Evolutionary conservation across 2,113 vertebrate species (phyloP).

Genomic region (Macquaria australasica): DNA sequence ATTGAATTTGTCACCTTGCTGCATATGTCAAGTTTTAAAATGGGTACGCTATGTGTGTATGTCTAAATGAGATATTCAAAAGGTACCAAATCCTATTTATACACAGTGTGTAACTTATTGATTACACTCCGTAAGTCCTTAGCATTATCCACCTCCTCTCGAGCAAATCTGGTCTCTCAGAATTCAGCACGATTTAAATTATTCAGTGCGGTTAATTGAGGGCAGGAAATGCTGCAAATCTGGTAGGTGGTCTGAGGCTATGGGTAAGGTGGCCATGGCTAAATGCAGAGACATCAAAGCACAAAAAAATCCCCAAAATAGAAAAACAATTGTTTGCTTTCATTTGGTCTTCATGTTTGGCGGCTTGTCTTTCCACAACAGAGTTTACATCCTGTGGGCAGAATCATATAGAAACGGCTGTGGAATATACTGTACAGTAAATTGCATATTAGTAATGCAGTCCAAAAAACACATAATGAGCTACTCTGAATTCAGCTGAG

Average conservation of each 20-base stretch:
- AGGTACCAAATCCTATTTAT: constrained; percentile 39
- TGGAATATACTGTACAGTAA: constrained; percentile 36
- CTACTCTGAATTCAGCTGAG: constrained; percentile 17
- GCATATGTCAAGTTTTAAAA: neutral
- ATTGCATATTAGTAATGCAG: constrained; percentile 32
- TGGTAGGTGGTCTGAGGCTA: constrained; percentile 41
- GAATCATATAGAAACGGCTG: constrained; percentile 9
- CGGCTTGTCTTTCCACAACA: constrained; percentile 18
- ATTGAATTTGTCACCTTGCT: neutral
- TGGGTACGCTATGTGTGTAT: neutral
- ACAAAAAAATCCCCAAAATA: neutral
- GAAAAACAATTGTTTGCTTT: constrained; percentile 27
- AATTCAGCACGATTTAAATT: constrained; percentile 51
- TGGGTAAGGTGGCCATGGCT: constrained; percentile 46
- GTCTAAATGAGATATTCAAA: constrained; percentile 31
- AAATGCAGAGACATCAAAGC: constrained; percentile 60
- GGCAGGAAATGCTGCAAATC: constrained; percentile 42
- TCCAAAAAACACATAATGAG: constrained; percentile 51
- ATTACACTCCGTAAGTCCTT: constrained; percentile 28
- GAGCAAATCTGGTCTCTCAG: constrained; percentile 28
- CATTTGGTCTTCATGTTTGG: constrained; percentile 42
- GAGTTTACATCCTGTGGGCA: constrained; percentile 40
- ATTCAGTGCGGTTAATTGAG: constrained; percentile 66
- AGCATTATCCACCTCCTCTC: constrained; percentile 26
- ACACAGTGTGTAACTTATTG: constrained; percentile 37